These are phyloP conservation scores for Delia radicum DNA, from an alignment of 1,140 invertebrate genomes.

Conservation along the genomic window DNA sequence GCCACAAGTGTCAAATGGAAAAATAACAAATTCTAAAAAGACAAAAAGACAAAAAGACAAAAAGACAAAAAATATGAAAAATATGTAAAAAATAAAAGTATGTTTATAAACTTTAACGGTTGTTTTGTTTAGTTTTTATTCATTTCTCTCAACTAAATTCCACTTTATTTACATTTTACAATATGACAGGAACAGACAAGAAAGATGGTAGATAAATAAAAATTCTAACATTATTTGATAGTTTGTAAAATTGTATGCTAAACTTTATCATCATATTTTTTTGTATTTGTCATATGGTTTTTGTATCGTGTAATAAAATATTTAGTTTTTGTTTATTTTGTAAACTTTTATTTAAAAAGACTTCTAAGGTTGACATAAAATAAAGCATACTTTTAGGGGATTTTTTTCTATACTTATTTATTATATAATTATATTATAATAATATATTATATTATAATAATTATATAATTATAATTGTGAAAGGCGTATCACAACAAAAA, in stretches of 20 bases:
- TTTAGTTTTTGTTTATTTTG: background rate
- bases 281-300: background rate
- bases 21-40: background rate
- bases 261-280: background rate
- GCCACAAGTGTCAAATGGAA: conserved; percentile 17
- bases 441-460: too few relatives aligned
- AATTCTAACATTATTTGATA: background rate
- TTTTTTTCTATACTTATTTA: background rate
- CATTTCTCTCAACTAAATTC: background rate
- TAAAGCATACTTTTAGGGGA: background rate
- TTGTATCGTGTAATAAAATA: background rate
- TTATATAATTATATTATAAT: too few relatives aligned
- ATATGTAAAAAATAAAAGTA: too few relatives aligned
- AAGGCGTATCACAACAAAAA: too few relatives aligned
- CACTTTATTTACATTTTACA: background rate
- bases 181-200: background rate
- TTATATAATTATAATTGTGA: too few relatives aligned
- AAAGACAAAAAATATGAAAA: background rate
- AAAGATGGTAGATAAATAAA: background rate
- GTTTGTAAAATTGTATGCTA: background rate
- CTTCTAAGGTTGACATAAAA: background rate
- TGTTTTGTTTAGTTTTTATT: background rate
- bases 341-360: background rate
- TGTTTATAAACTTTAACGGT: background rate
- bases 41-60: background rate